Evolutionary conservation across 2,113 vertebrate genomes (phyloP).

Genomic region (Lichenostomus cassidix): DNA sequence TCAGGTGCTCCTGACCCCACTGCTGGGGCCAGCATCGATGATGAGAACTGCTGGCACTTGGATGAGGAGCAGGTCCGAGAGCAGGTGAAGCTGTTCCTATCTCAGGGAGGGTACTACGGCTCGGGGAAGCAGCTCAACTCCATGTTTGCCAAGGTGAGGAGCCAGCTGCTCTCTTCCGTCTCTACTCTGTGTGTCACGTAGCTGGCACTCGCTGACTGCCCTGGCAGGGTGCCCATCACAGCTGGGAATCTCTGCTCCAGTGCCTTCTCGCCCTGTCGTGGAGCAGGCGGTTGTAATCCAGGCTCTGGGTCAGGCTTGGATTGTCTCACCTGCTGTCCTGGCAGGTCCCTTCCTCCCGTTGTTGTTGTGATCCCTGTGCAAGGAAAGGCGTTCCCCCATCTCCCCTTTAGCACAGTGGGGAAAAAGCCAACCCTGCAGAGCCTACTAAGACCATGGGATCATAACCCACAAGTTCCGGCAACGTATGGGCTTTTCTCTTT

Average conservation of each 20-base stretch:
- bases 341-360: background rate
- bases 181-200: background rate
- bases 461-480: background rate
- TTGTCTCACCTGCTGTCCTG: background rate
- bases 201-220: background rate
- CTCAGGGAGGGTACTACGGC: conserved; percentile 97
- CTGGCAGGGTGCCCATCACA: conserved; percentile 29
- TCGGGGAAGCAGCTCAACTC: conserved; percentile 98
- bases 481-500: background rate
- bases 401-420: background rate
- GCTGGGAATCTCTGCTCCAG: conserved; percentile 57
- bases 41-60: conserved; percentile 99
- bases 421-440: background rate
- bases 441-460: background rate
- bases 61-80: conserved; percentile 97
- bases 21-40: conserved; percentile 95
- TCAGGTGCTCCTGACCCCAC: conserved; percentile 96
- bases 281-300: background rate
- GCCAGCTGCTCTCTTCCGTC: background rate
- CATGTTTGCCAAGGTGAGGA: conserved; percentile 97
- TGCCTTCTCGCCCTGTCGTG: background rate
- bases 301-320: conserved; percentile 40
- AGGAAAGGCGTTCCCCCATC: background rate
- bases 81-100: conserved; percentile 97
- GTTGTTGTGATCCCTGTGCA: rapidly evolving